Conservation (phyloP, 2,797 vertebrate genomes). For the Saxicola maurus region DNA sequence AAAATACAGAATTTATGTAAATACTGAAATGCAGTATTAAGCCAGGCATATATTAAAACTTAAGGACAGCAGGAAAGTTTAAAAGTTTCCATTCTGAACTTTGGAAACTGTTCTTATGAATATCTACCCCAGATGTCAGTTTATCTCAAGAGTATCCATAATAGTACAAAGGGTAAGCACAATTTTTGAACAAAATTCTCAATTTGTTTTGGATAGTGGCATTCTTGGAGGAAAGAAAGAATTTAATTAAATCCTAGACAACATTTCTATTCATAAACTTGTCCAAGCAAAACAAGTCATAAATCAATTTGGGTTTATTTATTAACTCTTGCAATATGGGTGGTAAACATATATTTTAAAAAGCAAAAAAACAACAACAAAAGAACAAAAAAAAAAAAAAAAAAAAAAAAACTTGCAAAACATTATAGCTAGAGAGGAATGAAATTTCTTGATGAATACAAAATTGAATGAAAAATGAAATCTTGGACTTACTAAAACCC, state of each 20-base stretch:
- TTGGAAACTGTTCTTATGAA: not conserved
- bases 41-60: not conserved
- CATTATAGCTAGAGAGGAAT: not conserved
- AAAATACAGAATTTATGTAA: not conserved
- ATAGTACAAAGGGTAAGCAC: not conserved
- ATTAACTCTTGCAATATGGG: not conserved
- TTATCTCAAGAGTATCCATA: not conserved
- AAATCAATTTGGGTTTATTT: not conserved
- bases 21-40: not conserved
- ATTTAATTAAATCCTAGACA: slow-evolving; percentile 4
- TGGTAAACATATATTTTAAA: not conserved
- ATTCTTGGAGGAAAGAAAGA: not conserved
- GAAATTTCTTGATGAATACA: not conserved
- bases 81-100: not conserved
- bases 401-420: not conserved
- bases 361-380: not conserved
- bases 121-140: not conserved
- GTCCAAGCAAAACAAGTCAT: not conserved
- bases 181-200: not conserved
- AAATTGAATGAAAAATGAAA: not conserved
- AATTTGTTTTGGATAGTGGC: not conserved
- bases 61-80: not conserved
- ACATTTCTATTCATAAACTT: not conserved
- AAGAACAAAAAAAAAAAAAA: not conserved
- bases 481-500: not conserved